Evolutionary conservation across 1,140 invertebrate species (phyloP).

Genomic region (Camponotus vicinus): DNA sequence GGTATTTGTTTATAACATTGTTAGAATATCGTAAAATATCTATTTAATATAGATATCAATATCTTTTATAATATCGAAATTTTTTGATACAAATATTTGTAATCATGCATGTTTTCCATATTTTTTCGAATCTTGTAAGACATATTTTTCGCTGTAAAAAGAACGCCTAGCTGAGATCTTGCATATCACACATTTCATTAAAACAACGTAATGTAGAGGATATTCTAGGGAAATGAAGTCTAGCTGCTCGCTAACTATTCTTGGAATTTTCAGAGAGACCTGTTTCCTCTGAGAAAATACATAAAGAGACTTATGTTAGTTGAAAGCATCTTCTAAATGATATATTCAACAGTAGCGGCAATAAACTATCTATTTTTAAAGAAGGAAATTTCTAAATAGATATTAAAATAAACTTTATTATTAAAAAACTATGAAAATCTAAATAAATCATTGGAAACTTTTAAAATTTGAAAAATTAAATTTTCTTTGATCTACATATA

Average conservation of each 20-base stretch:
- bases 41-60: too few species aligned
- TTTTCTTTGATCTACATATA: background rate
- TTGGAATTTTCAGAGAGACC: slow-evolving; percentile 15
- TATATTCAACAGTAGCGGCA: background rate
- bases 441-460: background rate
- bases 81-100: background rate
- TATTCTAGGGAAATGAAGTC: slow-evolving; percentile 2
- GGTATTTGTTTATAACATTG: too few species aligned
- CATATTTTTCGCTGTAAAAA: background rate
- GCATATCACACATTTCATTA: slow-evolving; percentile 19
- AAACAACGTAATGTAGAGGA: background rate
- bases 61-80: too few species aligned
- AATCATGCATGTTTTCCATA: background rate
- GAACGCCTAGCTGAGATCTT: background rate
- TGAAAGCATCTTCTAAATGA: slow-evolving; percentile 2
- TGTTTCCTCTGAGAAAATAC: background rate
- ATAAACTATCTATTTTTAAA: background rate
- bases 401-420: too few species aligned
- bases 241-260: background rate
- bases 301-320: background rate
- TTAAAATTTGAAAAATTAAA: background rate
- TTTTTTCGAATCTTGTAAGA: background rate
- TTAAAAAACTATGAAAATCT: too few species aligned
- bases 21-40: too few species aligned
- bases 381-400: too few species aligned